Conservation (phyloP, 2,888 invertebrate genomes). For the Erpobdella octoculata region DNA sequence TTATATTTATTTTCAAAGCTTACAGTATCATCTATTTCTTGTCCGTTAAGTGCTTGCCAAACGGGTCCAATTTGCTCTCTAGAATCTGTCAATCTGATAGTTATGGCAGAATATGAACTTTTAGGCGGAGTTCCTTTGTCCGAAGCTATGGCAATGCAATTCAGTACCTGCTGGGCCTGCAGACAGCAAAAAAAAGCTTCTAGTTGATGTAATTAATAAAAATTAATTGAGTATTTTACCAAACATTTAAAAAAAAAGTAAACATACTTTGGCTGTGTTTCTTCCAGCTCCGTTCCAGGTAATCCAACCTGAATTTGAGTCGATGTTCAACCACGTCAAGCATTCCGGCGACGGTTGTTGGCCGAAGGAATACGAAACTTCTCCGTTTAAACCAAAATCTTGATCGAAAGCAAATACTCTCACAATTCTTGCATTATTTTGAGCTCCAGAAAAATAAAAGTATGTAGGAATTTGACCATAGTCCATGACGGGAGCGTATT, state of each 20-base stretch:
- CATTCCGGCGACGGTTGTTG: background rate
- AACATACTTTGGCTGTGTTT: background rate
- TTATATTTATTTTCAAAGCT: background rate
- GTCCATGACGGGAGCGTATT: conserved; percentile 46
- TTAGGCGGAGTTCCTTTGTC: conserved; percentile 24
- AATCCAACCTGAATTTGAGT: conserved; percentile 34
- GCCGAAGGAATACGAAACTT: conserved; percentile 31
- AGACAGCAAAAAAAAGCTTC: no score
- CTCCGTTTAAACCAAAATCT: conserved; percentile 34
- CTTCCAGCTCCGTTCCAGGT: conserved; percentile 10
- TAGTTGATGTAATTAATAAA: background rate
- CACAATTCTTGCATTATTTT: conserved; percentile 7
- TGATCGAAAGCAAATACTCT: conserved; percentile 35
- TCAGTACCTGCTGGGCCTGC: background rate
- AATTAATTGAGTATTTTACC: background rate
- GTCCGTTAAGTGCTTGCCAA: conserved; percentile 1
- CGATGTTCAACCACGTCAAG: conserved; percentile 23
- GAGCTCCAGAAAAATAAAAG: background rate
- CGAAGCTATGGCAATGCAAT: conserved; percentile 11
- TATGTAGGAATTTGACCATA: background rate
- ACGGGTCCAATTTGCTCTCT: background rate
- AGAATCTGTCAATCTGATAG: background rate
- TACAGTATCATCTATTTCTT: conserved; percentile 24
- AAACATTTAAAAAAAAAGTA: background rate
- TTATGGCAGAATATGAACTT: background rate